Evolutionary conservation across 2,888 invertebrate species (phyloP).

Genomic region (Drosophila testacea): DNA sequence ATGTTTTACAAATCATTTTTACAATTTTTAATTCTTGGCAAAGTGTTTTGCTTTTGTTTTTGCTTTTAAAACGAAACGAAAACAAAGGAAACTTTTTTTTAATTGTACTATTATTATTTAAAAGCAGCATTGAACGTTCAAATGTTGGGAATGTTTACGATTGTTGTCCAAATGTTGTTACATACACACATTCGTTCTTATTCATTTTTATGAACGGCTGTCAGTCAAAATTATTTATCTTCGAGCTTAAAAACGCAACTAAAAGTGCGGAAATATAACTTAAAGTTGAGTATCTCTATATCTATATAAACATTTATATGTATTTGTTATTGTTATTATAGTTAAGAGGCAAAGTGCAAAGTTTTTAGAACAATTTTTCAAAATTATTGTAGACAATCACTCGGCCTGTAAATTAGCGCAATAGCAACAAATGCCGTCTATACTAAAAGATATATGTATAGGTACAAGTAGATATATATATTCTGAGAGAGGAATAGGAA

Average conservation of each 20-base stretch:
- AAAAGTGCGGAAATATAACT: constrained; percentile 67
- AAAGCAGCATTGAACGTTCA: constrained; percentile 21
- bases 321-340: constrained; percentile 17
- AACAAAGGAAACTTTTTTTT: constrained; percentile 17
- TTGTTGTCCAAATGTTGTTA: constrained; percentile 27
- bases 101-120: constrained; percentile 8
- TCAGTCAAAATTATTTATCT: constrained; percentile 65
- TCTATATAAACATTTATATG: constrained; percentile 9
- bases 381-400: constrained; percentile 68
- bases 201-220: constrained; percentile 56
- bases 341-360: constrained; percentile 50
- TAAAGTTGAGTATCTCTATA: constrained; percentile 41
- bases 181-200: constrained; percentile 18
- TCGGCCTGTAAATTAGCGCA: constrained; percentile 62
- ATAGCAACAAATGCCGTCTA: constrained; percentile 19
- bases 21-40: constrained; percentile 12
- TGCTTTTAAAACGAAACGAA: constrained; percentile 10
- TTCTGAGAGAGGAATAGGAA: constrained; percentile 24
- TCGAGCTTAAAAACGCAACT: constrained; percentile 38
- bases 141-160: constrained; percentile 31
- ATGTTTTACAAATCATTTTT: constrained; percentile 14
- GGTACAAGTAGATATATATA: constrained; percentile 5
- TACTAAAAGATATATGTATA: constrained; percentile 6
- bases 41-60: constrained; percentile 19
- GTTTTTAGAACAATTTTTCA: constrained; percentile 62